Conservation (phyloP, 2,797 vertebrate genomes). For the Phoebastria nigripes region DNA sequence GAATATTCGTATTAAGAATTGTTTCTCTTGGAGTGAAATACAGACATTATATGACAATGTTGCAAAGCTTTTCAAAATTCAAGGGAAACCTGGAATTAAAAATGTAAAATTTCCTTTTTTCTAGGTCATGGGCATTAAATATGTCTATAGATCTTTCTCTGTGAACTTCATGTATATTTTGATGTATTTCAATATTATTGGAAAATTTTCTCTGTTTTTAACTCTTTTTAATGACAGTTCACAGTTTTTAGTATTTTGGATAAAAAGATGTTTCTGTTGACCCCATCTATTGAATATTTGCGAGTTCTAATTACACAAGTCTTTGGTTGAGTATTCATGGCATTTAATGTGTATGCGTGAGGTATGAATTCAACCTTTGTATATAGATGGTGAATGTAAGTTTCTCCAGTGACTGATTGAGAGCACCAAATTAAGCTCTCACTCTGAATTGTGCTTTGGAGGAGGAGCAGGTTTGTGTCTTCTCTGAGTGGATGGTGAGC, state of each 20-base stretch:
- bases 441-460: background rate
- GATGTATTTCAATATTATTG: background rate
- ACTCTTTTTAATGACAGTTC: background rate
- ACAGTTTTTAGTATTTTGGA: background rate
- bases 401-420: background rate
- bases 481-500: background rate
- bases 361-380: background rate
- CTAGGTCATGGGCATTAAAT: background rate
- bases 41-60: background rate
- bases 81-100: background rate
- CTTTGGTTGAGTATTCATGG: background rate
- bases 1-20: background rate
- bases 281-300: background rate
- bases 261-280: background rate
- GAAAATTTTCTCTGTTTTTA: background rate
- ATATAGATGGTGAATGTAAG: rapidly evolving
- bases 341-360: rapidly evolving
- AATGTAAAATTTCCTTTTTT: background rate
- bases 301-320: background rate
- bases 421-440: background rate
- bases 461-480: background rate
- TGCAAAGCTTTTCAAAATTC: background rate
- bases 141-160: background rate
- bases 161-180: background rate
- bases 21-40: background rate